Conservation (phyloP, 2,113 vertebrate genomes). For the Ondatra zibethicus region DNA sequence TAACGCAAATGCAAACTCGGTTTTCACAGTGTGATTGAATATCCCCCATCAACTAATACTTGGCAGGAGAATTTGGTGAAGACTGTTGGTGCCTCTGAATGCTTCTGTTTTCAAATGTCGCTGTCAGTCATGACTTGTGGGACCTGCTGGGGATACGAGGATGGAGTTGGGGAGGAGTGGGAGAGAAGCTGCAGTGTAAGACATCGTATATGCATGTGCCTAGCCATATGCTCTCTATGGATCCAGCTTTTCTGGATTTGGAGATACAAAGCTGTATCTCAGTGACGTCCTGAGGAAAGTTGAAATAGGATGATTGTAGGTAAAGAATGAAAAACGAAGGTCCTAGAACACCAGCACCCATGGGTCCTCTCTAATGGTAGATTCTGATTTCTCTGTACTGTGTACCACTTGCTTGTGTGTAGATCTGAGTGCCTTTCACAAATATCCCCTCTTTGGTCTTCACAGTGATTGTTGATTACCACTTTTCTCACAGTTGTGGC, state of each 20-base stretch:
- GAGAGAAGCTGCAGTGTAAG: background rate
- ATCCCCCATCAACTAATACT: background rate
- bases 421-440: background rate
- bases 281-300: background rate
- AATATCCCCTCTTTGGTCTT: background rate
- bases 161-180: rapidly evolving
- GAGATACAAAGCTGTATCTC: background rate
- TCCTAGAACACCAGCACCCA: rapidly evolving
- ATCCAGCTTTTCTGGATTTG: background rate
- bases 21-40: background rate
- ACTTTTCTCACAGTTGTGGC: no score
- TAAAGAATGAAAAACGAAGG: background rate
- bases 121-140: background rate
- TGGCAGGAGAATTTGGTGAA: background rate
- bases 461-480: no score
- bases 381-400: background rate
- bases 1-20: background rate
- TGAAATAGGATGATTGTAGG: background rate
- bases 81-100: no score
- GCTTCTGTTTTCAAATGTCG: background rate
- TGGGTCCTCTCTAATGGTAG: rapidly evolving
- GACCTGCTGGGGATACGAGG: background rate
- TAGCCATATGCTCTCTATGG: background rate
- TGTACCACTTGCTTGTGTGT: rapidly evolving
- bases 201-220: no score